Conservation (phyloP, 2,113 vertebrate species). For the Podarcis cretensis region DNA sequence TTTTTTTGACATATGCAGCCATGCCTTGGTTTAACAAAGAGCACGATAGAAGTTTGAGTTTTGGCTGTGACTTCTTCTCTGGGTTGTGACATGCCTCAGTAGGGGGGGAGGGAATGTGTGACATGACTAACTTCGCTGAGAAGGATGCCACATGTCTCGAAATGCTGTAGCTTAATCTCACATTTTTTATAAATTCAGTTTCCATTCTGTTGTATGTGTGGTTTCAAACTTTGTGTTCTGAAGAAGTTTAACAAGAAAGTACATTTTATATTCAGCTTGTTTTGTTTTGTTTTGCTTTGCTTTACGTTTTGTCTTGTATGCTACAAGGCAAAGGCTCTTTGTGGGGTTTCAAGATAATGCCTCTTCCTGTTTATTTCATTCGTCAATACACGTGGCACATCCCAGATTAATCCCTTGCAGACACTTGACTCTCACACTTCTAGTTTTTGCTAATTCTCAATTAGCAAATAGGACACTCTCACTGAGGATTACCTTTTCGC, state of each 20-base stretch:
- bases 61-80: constrained; percentile 12
- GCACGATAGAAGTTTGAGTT: background rate
- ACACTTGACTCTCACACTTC: background rate
- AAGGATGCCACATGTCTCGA: constrained; percentile 73
- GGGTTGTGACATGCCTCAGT: constrained; percentile 16
- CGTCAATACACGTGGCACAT: background rate
- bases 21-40: background rate
- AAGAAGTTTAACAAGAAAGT: constrained; percentile 76
- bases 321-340: background rate
- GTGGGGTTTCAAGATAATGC: background rate
- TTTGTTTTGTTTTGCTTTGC: background rate
- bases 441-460: background rate
- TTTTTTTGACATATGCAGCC: background rate
- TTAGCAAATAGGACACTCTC: background rate
- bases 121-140: constrained; percentile 57
- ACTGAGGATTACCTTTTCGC: background rate
- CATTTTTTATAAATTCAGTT: constrained; percentile 82
- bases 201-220: constrained; percentile 82
- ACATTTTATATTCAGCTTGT: constrained; percentile 8
- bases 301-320: background rate
- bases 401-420: background rate
- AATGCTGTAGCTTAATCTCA: constrained; percentile 69
- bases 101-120: constrained; percentile 31
- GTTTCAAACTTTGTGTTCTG: constrained; percentile 77
- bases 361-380: background rate